Base-by-base conservation (phyloP, 2,113 vertebrate genomes). In the Limnothrissa miodon region DNA sequence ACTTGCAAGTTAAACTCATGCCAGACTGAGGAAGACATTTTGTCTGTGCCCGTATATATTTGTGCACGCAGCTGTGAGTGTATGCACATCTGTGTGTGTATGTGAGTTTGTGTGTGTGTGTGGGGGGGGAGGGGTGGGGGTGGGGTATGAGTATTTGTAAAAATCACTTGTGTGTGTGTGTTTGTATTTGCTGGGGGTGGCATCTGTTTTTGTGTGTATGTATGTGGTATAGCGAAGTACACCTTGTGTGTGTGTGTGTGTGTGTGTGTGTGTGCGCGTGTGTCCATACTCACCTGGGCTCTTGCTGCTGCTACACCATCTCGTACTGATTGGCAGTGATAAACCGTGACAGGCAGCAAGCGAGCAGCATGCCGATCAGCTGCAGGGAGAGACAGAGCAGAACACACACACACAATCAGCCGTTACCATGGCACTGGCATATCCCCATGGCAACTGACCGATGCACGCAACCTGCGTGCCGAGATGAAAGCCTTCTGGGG, bases 321-420 rank as follows among this genome's bases (percentile, higher is more conserved):
- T 99, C 98, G 1, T 99, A 99, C 90, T 99, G 98, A 95, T 99
- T 99, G 95, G 98, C 98, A 90, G 97, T 99, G 93, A 99, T 99
- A 95, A 99, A 98, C 92, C 97, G 96, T 87, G 97, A 99, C 93
- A 99, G 96, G 92, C 98, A 99, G 93, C 98, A 99, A 36, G 98
- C 98, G 94, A 99, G 89, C 91, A 99, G 91, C 98, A 99, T 99
- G 90, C 98, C 98, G 13, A 99, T 99, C 93, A 99, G 91, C 98
- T 99, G 91, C 87, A 84, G 7, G 80, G 44, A 7, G 83, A 84
- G 45, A 29, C 80, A 8, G 80, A 45, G 81, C 78, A 80, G 19
- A 48, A 83, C 85, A 78, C 83, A 81, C 81, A 66, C 78, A 70
- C 19, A 39, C 29, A 53, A 23, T 79, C 82, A 80, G 29, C 29